Conservation (phyloP, 2,113 vertebrate genomes). For the Esox niger region DNA sequence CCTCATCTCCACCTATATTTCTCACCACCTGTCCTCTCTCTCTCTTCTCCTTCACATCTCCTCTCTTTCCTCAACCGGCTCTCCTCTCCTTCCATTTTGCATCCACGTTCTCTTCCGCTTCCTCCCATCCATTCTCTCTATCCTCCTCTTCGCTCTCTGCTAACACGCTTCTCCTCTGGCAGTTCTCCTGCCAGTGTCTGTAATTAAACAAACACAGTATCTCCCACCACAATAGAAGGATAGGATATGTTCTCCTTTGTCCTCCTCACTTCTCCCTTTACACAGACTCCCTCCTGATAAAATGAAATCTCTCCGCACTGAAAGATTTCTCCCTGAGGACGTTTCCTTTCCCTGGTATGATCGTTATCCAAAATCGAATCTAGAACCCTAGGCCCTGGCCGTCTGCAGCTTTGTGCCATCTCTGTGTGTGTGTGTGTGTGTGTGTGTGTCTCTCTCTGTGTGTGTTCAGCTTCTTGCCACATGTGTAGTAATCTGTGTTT, state of each 20-base stretch:
- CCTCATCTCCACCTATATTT: neutral
- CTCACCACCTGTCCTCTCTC: neutral
- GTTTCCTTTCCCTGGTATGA: slow-evolving; percentile 50
- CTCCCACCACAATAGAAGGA: neutral
- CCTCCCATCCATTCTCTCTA: neutral
- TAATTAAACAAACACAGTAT: neutral
- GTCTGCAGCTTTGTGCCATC: slow-evolving; percentile 37
- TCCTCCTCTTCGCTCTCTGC: neutral
- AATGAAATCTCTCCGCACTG: slow-evolving; percentile 59
- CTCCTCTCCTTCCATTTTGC: no score
- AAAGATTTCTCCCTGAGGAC: slow-evolving; percentile 55
- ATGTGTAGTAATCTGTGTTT: slow-evolving; percentile 58
- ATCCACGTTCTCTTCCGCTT: neutral
- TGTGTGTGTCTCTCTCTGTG: no score
- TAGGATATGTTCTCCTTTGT: neutral
- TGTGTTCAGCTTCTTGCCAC: neutral
- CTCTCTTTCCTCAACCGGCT: neutral
- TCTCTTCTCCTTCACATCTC: neutral
- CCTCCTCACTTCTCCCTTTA: neutral
- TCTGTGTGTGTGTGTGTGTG: no score
- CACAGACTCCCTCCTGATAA: slow-evolving; percentile 49
- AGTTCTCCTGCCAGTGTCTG: no score
- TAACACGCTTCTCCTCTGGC: no score
- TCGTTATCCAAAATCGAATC: slow-evolving; percentile 70
- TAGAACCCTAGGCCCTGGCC: slow-evolving; percentile 32